Evolutionary conservation across 2,888 invertebrate species (phyloP), one percentile per base, ranked within the genome.

Genomic region (Drosophila mayaguana): DNA sequence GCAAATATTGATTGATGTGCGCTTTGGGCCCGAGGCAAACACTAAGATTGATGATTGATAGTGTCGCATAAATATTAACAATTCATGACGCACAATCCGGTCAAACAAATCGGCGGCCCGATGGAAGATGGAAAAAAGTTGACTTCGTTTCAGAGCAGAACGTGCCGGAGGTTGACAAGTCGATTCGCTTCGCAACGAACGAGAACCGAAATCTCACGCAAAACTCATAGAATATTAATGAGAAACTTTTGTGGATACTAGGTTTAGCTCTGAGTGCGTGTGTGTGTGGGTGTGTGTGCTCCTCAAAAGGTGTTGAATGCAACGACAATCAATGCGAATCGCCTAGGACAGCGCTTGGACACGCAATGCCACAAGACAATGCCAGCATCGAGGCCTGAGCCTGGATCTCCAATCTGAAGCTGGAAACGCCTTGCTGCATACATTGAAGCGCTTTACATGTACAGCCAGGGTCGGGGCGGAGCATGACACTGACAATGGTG

Each of bases 11-110:
- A 83, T 81, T 81, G 84, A 84, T 87, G 75, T 72, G 69, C 61
- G 50, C 40, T 54, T 40, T 25, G 53, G 34, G 66, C 32, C 40
- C 28, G 7, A 61, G 56, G 56, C 43, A 43, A 28, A 32, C 51
- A 75, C 70, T 43, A 76, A 78, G 88, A 83, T 81, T 85, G 80
- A 82, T 88, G 85, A 88, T 88, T 83, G 85, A 88, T 84, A 88
- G 88, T 79, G 85, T 88, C 85, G 70, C 85, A 88, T 84, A 88
- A 83, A 83, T 88, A 79, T 84, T 88, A 88, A 82, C 88, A 88
- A 88, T 88, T 83, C 83, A 82, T 84, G 79, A 69, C 80, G 75
- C 86, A 85, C 81, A 73, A 82, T 63, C 45, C 72, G 56, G 54
- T 48, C 62, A 55, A 71, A 72, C 72, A 70, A 60, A 73, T 60